These are phyloP conservation scores for Acanthiza pusilla DNA, from an alignment of 2,797 vertebrate species.

Conservation along the genomic window DNA sequence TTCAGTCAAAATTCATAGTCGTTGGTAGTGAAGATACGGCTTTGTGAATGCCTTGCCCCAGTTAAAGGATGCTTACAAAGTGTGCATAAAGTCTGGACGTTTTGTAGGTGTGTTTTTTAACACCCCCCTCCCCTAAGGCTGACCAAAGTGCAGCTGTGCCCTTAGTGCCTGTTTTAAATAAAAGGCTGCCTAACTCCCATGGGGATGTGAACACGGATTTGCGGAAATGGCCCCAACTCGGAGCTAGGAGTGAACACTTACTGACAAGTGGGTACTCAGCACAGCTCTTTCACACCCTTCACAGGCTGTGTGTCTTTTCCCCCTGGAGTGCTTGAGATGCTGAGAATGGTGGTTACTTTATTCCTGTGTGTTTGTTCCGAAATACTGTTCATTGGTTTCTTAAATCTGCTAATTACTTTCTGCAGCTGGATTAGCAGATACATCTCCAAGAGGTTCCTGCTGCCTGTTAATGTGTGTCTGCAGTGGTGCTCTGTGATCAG, in stretches of 20 bases:
- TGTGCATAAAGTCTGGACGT: background rate
- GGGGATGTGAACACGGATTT: background rate
- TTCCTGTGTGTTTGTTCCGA: background rate
- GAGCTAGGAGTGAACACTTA: background rate
- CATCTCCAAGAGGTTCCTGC: background rate
- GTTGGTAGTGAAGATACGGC: background rate
- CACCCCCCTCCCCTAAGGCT: background rate
- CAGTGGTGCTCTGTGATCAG: background rate
- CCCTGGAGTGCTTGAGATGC: background rate
- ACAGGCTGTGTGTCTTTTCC: background rate
- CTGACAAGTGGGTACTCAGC: background rate
- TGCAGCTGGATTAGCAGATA: background rate
- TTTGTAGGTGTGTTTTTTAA: background rate
- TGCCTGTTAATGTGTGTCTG: background rate
- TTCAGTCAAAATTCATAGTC: background rate
- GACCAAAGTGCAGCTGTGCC: background rate
- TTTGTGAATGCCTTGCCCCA: background rate
- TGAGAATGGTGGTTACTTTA: background rate
- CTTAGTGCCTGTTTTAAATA: background rate
- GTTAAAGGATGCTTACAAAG: background rate
- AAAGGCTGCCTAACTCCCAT: background rate
- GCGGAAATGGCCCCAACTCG: background rate
- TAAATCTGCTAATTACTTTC: background rate
- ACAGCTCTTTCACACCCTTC: background rate
- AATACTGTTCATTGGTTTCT: background rate